Base-by-base conservation (phyloP, 2,797 vertebrate species). In the Falco novaeseelandiae region DNA sequence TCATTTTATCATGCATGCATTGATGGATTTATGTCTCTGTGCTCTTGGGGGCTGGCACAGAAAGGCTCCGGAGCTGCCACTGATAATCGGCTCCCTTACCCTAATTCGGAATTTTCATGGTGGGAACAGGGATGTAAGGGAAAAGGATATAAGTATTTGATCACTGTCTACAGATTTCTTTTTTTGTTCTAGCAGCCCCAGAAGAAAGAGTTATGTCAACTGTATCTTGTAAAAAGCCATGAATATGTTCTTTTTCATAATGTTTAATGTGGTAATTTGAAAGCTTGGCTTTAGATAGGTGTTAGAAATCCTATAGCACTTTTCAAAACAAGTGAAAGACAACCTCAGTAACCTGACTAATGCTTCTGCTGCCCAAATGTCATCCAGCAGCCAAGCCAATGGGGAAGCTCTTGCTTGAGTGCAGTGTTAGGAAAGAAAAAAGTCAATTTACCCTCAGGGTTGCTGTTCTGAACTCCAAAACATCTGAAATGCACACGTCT, bases 281-380 rank as follows among this genome's bases (percentile, higher is more conserved):
- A 96, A 94, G 77, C 83, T 95, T 94, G 92, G 93, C 93, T 94
- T 94, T 86, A 87, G 81, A 70, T 91, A 66, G 57, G 90, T 93
- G 95, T 96, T 95, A 95, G 90, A 95, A 93, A 97, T 92, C 69
- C 83, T 92, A 89, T 92, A 94, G 81, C 77, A 81, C 94, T 96
- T 95, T n/a, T 96, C 91, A 94, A 97, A 96, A 94, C 85, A 94
- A 92, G 85, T 90, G 52, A 94, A 94, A 84, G 92, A 96, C 94
- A 95, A 85, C 90, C 61, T 94, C 88, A 69, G 87, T 90, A 97
- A 95, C 84, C 80, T 90, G 84, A 93, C 87, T 91, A 92, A 92
- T 72, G 46, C 72, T 90, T 89, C 82, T 89, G 70, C 94, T 95
- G 65, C 91, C 92, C 89, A 91, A 93, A 91, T 4, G 25, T 81